Evolutionary conservation across 2,797 vertebrate species (phyloP).

Genomic region (Sciaenops ocellatus): DNA sequence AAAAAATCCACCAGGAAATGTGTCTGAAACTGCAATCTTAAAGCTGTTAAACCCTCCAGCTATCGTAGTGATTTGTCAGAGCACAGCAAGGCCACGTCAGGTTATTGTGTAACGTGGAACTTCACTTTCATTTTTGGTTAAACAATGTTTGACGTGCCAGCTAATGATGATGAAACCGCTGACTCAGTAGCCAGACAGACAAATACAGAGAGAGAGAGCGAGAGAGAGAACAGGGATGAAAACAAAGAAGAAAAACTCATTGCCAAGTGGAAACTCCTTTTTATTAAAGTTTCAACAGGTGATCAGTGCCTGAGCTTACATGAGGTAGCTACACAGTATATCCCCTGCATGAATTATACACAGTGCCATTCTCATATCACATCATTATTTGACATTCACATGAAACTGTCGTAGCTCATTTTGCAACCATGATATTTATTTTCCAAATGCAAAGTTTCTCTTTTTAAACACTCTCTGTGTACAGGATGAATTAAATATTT

Average conservation of each 20-base stretch:
- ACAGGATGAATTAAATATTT: slow-evolving; percentile 23
- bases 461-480: not conserved
- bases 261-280: slow-evolving; percentile 34
- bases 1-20: not conserved
- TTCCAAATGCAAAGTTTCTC: not conserved
- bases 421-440: not conserved
- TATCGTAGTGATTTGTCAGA: not conserved
- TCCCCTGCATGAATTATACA: slow-evolving; percentile 5
- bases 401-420: slow-evolving; percentile 7
- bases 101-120: not conserved
- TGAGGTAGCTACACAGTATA: slow-evolving; percentile 10
- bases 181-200: slow-evolving; percentile 1
- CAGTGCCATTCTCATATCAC: not conserved
- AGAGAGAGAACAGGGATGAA: not conserved
- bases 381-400: not conserved
- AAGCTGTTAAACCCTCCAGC: too few relatives aligned
- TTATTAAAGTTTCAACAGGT: slow-evolving; percentile 49
- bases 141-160: not conserved
- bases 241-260: slow-evolving; percentile 28
- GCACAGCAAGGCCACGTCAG: not conserved
- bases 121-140: slow-evolving; percentile 73
- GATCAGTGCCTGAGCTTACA: slow-evolving; percentile 14
- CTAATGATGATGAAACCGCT: slow-evolving; percentile 65
- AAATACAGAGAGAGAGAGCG: not conserved
- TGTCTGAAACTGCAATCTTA: not conserved